Conservation (phyloP, 2,888 invertebrate genomes). For the Nemapogon koenigi region DNA sequence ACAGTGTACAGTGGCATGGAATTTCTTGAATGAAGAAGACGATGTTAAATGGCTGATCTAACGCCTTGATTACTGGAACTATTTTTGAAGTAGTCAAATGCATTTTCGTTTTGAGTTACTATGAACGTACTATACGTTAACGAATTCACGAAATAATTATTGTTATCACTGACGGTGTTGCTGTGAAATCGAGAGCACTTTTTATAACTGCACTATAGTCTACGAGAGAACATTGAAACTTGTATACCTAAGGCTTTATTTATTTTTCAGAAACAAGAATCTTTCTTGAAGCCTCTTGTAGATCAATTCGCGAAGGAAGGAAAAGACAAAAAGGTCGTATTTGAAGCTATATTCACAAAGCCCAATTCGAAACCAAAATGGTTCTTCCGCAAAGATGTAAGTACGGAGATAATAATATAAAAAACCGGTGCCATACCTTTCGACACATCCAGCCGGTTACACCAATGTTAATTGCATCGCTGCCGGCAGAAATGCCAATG, state of each 20-base stretch:
- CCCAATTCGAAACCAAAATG: slow-evolving; percentile 94
- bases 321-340: slow-evolving; percentile 93
- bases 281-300: slow-evolving; percentile 92
- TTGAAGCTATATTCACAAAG: slow-evolving; percentile 95
- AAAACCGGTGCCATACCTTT: too few relatives aligned
- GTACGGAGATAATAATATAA: slow-evolving; percentile 32
- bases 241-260: too few relatives aligned
- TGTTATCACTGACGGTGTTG: too few relatives aligned
- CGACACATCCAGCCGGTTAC: too few relatives aligned
- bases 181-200: too few relatives aligned
- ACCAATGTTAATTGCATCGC: too few relatives aligned
- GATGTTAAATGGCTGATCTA: slow-evolving; percentile 43
- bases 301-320: slow-evolving; percentile 95
- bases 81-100: not conserved
- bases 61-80: slow-evolving; percentile 40
- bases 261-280: slow-evolving; percentile 84
- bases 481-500: too few relatives aligned
- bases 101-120: not conserved
- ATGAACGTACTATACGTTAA: too few relatives aligned
- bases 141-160: too few relatives aligned
- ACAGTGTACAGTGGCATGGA: slow-evolving; percentile 55
- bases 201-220: too few relatives aligned
- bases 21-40: slow-evolving; percentile 33
- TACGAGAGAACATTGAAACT: too few relatives aligned
- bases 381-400: slow-evolving; percentile 91